These are phyloP conservation scores for Palloptera scutellata DNA, from an alignment of 2,888 invertebrate species.

Conservation along the genomic window DNA sequence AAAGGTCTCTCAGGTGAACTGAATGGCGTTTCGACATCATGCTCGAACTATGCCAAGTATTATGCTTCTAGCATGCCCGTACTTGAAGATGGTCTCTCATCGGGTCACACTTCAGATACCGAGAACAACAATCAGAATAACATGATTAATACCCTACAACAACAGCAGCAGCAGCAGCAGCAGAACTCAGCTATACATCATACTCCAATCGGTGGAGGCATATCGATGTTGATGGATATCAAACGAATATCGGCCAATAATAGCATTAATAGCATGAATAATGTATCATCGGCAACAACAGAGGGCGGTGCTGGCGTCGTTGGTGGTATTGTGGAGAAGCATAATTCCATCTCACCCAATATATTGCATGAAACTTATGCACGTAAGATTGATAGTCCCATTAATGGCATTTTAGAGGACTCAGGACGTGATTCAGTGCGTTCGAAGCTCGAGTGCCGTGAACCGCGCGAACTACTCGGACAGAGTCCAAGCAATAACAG, in stretches of 20 bases:
- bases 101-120: constrained; percentile 91
- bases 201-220: constrained; percentile 48
- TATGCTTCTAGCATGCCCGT: constrained; percentile 87
- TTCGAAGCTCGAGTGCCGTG: constrained; percentile 34
- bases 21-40: constrained; percentile 69
- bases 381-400: constrained; percentile 52
- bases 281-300: constrained; percentile 48
- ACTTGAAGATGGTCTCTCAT: constrained; percentile 92
- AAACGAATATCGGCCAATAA: constrained; percentile 58
- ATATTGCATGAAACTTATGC: constrained; percentile 39
- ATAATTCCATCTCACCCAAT: constrained; percentile 41
- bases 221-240: constrained; percentile 62
- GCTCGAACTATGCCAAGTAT: constrained; percentile 71
- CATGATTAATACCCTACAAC: constrained; percentile 41
- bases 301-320: constrained; percentile 39
- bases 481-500: constrained; percentile 60
- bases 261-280: constrained; percentile 57
- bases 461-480: constrained; percentile 48
- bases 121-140: constrained; percentile 80
- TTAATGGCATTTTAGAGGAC: constrained; percentile 49
- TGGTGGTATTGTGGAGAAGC: constrained; percentile 11
- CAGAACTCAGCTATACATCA: constrained; percentile 43
- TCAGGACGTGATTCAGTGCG: constrained; percentile 43
- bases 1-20: constrained; percentile 66
- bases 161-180: constrained; percentile 32